Conservation (phyloP, 2,113 vertebrate genomes). For the Ellobius talpinus region DNA sequence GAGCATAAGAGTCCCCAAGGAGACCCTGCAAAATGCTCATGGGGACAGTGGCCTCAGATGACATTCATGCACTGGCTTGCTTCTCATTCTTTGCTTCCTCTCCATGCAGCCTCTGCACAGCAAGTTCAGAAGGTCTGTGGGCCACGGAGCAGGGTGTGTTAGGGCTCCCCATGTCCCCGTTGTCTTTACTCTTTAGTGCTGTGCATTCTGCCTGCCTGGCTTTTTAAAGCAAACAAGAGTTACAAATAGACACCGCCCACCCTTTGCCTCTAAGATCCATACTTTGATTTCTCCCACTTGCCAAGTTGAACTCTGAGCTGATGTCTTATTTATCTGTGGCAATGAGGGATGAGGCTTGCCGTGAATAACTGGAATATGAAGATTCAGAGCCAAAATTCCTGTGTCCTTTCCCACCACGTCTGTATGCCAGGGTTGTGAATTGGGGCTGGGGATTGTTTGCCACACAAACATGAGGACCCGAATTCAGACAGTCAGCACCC, state of each 20-base stretch:
- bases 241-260: constrained; percentile 16
- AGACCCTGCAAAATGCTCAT: not conserved
- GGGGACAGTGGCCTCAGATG: not conserved
- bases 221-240: not conserved
- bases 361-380: constrained; percentile 54
- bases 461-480: no score
- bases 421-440: not conserved
- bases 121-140: not conserved
- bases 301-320: constrained; percentile 58
- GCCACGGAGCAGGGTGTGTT: not conserved
- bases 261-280: constrained; percentile 35
- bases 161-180: rapidly evolving
- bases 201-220: not conserved
- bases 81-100: not conserved
- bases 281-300: constrained; percentile 34
- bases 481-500: not conserved
- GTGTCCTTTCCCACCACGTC: constrained; percentile 47
- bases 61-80: no score
- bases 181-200: not conserved
- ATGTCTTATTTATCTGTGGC: constrained; percentile 54
- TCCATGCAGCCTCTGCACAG: not conserved
- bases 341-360: constrained; percentile 3
- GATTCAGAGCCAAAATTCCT: constrained; percentile 51
- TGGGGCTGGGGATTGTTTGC: not conserved
- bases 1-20: rapidly evolving